A percentile compares a stretch with the other conserved stretches of the same genome.
Evolutionary conservation across 2,113 vertebrate species (phyloP).

Genomic region (zebrafish (Danio rerio)): DNA sequence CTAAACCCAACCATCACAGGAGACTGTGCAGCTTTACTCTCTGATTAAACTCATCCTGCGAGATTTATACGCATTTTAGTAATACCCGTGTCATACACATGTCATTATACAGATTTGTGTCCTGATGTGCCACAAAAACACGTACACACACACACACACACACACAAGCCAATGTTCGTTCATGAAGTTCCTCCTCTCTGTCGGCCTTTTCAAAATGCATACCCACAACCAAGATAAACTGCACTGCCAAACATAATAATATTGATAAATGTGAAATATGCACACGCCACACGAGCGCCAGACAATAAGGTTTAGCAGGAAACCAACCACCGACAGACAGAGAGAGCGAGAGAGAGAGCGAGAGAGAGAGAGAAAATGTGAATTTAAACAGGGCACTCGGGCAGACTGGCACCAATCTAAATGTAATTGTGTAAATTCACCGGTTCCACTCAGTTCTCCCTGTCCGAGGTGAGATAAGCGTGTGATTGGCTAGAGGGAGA

Average conservation of each 20-base stretch:
- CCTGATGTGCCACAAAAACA: background rate
- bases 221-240: constrained; percentile 32
- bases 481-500: constrained; percentile 50
- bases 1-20: no score
- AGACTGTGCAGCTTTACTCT: no score
- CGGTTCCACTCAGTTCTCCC: constrained; percentile 43
- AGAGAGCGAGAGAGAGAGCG: constrained; percentile 9
- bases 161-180: background rate
- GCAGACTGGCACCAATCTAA: constrained; percentile 44
- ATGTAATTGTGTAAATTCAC: constrained; percentile 51
- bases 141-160: constrained; percentile 5
- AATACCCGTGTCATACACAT: no score
- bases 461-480: constrained; percentile 51
- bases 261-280: constrained; percentile 40
- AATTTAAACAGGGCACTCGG: constrained; percentile 40
- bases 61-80: no score
- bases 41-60: no score
- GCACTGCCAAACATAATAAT: constrained; percentile 28
- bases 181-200: constrained; percentile 4
- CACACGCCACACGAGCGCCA: background rate
- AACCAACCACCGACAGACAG: background rate
- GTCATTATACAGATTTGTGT: no score
- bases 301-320: constrained; percentile 13
- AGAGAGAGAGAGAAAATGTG: constrained; percentile 32
- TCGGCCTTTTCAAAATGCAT: constrained; percentile 14